Base-by-base conservation (phyloP, 2,888 invertebrate species). In the Luperina nickerlii region DNA sequence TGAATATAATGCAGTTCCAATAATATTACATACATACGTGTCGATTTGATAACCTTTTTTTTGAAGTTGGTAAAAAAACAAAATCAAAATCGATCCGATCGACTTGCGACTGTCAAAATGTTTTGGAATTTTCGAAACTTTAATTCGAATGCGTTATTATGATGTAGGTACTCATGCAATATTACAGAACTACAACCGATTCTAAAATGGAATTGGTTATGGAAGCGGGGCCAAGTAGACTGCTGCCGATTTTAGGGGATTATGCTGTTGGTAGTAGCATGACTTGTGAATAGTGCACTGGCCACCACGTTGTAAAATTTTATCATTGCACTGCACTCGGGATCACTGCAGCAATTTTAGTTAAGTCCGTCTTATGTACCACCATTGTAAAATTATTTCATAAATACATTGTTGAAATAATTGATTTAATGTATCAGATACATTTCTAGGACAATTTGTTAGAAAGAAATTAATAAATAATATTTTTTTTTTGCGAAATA, bases 161-260 rank as follows among this genome's bases (percentile, higher is more conserved):
- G 54, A 42, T n/a, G 8, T 11, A 45, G 0, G 20, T n/a, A 60
- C 15, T 79, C 60, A 20, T 9, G 42, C 20, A 66, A 66, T 51
- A 63, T 60, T 60, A 27, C 32, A 60, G 15, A 32, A 68, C 4
- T 68, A 38, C 7, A 82, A n/a, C 38, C 24, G 8, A 38, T n/a
- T 38, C 45, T 63, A 18, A 83, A 69, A 62, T 54, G 5, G 3
- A 48, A 76, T 45, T n/a, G 68, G 38, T 48, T 48, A 42, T 69
- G 13, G 27, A 65, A 63, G 15, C 27, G 38, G 20, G 24, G 8
- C 38, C 24, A 68, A 27, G 83, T 48, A 38, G 7, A 48, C 18
- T 68, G 83, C 32, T 42, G 20, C 4, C 83, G 57, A 81, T 77
- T 81, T 83, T 42, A 83, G 42, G 24, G n/a, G 78, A 81, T 83